phyloP scores from a whole-genome alignment of 1,140 invertebrate genomes.

The Saccostrea cuccullata region DNA sequence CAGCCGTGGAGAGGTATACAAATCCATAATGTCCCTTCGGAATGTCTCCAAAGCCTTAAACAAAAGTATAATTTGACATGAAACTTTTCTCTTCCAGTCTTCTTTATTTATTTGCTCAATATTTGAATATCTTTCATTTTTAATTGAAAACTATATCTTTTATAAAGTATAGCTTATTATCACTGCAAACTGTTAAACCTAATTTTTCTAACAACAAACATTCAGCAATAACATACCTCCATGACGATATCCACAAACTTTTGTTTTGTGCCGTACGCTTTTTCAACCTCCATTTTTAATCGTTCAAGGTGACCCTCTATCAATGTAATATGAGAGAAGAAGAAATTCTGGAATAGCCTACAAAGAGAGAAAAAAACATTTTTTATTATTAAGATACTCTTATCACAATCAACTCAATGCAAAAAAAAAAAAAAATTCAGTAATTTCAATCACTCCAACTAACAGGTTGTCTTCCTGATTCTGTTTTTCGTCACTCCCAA shows the following conservation, averaged over 20 bases:
- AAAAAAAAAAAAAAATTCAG: no score
- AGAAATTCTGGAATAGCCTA: slow-evolving; percentile 80
- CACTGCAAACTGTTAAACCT: no score
- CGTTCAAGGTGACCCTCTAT: slow-evolving; percentile 88
- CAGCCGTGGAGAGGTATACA: slow-evolving; percentile 85
- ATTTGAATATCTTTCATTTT: no score
- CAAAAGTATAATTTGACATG: neutral
- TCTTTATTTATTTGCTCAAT: neutral
- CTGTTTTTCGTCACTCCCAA: slow-evolving; percentile 70
- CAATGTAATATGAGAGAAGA: slow-evolving; percentile 89
- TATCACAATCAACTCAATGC: neutral
- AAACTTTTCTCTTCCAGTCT: neutral
- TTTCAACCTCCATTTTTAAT: slow-evolving; percentile 81
- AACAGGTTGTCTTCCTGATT: slow-evolving; percentile 57
- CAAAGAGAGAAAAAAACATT: slow-evolving; percentile 43
- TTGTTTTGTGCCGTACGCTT: slow-evolving; percentile 82
- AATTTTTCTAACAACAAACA: neutral
- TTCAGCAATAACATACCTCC: slow-evolving; percentile 78
- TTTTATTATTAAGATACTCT: neutral
- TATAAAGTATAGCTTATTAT: no score
- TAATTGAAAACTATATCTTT: no score
- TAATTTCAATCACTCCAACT: neutral
- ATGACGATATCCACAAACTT: slow-evolving; percentile 82
- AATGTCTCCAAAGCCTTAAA: slow-evolving; percentile 76
- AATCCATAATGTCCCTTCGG: slow-evolving; percentile 82